phyloP scores from a whole-genome alignment of 2,888 invertebrate species.

The Lysandra bellargus region DNA sequence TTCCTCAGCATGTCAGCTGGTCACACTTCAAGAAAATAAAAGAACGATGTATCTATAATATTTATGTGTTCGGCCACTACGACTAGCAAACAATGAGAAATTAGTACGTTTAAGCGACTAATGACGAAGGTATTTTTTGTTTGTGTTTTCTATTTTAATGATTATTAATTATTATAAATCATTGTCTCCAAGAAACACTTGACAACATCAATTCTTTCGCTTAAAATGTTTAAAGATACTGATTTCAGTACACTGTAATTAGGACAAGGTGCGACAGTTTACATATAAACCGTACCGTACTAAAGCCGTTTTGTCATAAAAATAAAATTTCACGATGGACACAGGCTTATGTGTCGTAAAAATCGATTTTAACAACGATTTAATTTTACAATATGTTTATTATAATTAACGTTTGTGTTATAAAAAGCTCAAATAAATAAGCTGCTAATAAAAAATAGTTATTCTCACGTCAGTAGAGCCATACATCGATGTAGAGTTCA shows the following conservation, averaged over 20 bases:
- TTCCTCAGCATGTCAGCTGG: slow-evolving; percentile 3
- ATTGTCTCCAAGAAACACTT: neutral
- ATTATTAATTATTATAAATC: no score
- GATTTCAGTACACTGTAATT: slow-evolving; percentile 41
- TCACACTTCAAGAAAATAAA: neutral
- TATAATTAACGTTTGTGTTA: neutral
- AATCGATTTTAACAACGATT: slow-evolving; percentile 36
- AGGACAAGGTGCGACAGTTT: slow-evolving; percentile 60
- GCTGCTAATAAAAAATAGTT: no score
- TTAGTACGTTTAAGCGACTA: no score
- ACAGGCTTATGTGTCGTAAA: slow-evolving; percentile 54
- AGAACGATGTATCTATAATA: neutral
- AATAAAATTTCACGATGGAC: slow-evolving; percentile 53
- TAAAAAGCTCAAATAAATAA: neutral
- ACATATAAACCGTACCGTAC: slow-evolving; percentile 56
- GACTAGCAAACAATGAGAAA: neutral
- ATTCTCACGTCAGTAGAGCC: no score
- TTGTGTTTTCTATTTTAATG: no score
- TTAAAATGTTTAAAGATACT: no score
- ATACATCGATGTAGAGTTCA: no score
- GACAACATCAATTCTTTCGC: no score
- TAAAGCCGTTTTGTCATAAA: slow-evolving; percentile 49
- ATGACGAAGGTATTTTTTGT: no score
- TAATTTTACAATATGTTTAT: neutral
- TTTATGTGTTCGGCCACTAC: neutral